Percentiles rank a stretch among this genome's conserved stretches.
phyloP scores from a whole-genome alignment of 2,888 invertebrate genomes.

The Onchidella celtica region DNA sequence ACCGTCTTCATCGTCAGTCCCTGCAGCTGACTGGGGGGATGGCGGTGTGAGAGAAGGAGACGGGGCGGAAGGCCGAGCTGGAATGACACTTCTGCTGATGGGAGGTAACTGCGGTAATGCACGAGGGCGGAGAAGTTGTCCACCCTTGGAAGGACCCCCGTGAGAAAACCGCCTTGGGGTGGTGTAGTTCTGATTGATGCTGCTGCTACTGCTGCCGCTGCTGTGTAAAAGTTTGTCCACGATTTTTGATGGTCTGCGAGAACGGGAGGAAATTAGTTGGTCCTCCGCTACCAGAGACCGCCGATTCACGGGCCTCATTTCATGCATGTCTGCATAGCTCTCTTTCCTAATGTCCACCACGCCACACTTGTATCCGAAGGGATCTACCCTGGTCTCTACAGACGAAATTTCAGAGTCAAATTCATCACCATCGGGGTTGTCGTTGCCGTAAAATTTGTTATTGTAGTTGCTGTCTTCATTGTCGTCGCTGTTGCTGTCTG shows the following conservation, averaged over 20 bases:
- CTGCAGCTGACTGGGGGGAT: not conserved
- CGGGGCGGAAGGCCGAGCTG: not conserved
- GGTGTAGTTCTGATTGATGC: too few relatives aligned
- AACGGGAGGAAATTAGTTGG: not conserved
- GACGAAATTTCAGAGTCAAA: not conserved
- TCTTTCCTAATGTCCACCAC: not conserved
- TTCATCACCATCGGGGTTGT: not conserved
- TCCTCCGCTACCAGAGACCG: not conserved
- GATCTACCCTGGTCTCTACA: not conserved
- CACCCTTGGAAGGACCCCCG: not conserved
- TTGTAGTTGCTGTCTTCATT: not conserved
- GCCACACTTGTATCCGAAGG: not conserved
- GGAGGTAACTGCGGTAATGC: conserved; percentile 25
- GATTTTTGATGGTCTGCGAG: not conserved
- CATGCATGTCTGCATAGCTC: not conserved
- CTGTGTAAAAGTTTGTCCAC: not conserved
- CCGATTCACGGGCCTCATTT: not conserved
- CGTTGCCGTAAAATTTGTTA: not conserved
- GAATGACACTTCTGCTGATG: not conserved
- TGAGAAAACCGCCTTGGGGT: not conserved
- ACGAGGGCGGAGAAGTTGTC: conserved; percentile 7
- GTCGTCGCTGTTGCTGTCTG: conserved; percentile 10
- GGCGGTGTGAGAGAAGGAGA: conserved; percentile 1
- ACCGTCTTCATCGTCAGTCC: not conserved
- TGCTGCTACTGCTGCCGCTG: not conserved